A percentile compares a stretch with the other conserved stretches of the same genome.
These are phyloP conservation scores for Grammomys dolichurus DNA, from an alignment of 2,113 vertebrate genomes.

Conservation along the genomic window DNA sequence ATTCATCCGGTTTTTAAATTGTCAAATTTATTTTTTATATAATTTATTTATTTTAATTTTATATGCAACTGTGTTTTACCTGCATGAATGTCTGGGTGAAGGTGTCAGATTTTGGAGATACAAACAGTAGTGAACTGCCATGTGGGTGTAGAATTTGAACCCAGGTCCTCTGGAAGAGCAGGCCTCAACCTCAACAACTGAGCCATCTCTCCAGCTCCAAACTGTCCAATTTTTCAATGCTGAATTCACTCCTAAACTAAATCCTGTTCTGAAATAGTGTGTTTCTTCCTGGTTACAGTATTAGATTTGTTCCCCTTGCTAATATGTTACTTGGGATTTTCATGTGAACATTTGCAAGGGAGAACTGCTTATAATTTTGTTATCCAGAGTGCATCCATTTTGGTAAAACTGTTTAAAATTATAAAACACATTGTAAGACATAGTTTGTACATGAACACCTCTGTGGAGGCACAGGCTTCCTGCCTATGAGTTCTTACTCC, in stretches of 20 bases:
- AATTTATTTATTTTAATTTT: no score
- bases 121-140: no score
- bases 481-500: neutral
- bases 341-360: neutral
- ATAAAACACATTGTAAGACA: neutral
- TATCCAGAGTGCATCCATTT: neutral
- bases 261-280: neutral
- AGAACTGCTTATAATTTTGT: neutral
- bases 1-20: neutral
- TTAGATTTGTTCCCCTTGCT: neutral
- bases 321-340: constrained; percentile 28
- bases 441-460: neutral
- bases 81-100: no score
- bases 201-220: neutral
- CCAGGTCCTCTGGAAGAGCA: no score
- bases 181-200: no score
- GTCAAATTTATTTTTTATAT: neutral
- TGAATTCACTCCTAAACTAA: neutral
- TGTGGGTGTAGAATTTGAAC: no score
- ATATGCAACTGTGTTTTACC: no score
- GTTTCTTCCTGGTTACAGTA: neutral
- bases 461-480: neutral
- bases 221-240: neutral
- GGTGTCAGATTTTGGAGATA: no score
- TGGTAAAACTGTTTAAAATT: neutral